Evolutionary conservation across 1,140 invertebrate genomes (phyloP).

Genomic region (Fopius arisanus): DNA sequence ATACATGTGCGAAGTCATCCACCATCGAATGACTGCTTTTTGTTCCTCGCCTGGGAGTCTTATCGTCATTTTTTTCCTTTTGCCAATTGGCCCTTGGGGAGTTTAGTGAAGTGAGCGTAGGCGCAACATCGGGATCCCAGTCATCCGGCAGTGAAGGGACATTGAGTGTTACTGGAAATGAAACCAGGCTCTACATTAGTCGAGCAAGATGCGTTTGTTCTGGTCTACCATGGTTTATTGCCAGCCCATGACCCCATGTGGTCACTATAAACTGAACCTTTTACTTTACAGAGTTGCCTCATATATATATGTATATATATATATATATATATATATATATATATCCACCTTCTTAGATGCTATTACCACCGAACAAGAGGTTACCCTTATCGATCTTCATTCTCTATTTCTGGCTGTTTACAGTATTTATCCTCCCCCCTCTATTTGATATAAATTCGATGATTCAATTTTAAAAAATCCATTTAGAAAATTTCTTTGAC

Average conservation of each 20-base stretch:
- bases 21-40: not conserved
- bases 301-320: constrained; percentile 43
- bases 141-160: constrained; percentile 14
- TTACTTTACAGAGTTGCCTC: constrained; percentile 42
- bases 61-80: constrained; percentile 54
- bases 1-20: not conserved
- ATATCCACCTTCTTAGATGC: constrained; percentile 59
- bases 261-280: constrained; percentile 65
- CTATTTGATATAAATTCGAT: not conserved
- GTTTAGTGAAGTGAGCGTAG: constrained; percentile 56
- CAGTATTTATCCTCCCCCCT: not conserved
- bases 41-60: constrained; percentile 23
- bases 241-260: constrained; percentile 63
- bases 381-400: constrained; percentile 37
- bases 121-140: constrained; percentile 44
- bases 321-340: constrained; percentile 46
- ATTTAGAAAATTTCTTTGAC: too few species aligned
- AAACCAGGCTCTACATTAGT: constrained; percentile 29
- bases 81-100: constrained; percentile 57
- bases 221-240: constrained; percentile 60
- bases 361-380: constrained; percentile 52
- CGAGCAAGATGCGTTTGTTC: constrained; percentile 4
- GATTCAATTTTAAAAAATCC: too few species aligned
- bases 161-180: constrained; percentile 19
- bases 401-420: constrained; percentile 26